phyloP scores from a whole-genome alignment of 2,888 invertebrate species.

The Podabrus alpinus region DNA sequence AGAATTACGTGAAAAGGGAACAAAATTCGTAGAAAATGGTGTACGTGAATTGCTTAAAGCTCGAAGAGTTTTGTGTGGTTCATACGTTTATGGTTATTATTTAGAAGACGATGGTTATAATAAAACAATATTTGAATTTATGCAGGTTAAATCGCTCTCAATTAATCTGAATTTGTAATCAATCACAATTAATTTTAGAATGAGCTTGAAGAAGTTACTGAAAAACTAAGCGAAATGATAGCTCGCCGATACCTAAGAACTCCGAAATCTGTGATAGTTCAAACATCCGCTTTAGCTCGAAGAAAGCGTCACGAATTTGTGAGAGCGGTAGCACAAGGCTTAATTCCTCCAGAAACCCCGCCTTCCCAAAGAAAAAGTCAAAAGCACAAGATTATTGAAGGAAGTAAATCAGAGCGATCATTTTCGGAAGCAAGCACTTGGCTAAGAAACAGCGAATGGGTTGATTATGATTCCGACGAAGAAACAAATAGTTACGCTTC shows the following conservation, averaged over 20 bases:
- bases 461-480: constrained; percentile 63
- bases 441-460: constrained; percentile 64
- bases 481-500: constrained; percentile 48
- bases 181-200: constrained; percentile 54
- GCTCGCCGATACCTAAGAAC: constrained; percentile 66
- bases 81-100: constrained; percentile 72
- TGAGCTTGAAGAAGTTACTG: constrained; percentile 68
- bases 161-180: background rate
- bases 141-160: constrained; percentile 59
- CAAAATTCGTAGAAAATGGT: constrained; percentile 66
- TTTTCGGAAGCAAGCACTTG: constrained; percentile 56
- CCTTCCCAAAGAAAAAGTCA: constrained; percentile 60
- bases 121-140: constrained; percentile 69
- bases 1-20: constrained; percentile 50
- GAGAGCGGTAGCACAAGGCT: constrained; percentile 62
- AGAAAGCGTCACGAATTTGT: constrained; percentile 67
- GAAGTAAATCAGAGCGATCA: constrained; percentile 41
- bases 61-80: constrained; percentile 65
- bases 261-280: constrained; percentile 64
- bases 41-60: constrained; percentile 67
- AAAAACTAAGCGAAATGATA: constrained; percentile 68
- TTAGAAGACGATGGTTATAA: constrained; percentile 68
- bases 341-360: constrained; percentile 65
- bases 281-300: constrained; percentile 63
- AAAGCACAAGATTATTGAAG: constrained; percentile 56